These are phyloP conservation scores for Proisotoma minuta DNA, from an alignment of 2,888 invertebrate genomes.

Conservation along the genomic window DNA sequence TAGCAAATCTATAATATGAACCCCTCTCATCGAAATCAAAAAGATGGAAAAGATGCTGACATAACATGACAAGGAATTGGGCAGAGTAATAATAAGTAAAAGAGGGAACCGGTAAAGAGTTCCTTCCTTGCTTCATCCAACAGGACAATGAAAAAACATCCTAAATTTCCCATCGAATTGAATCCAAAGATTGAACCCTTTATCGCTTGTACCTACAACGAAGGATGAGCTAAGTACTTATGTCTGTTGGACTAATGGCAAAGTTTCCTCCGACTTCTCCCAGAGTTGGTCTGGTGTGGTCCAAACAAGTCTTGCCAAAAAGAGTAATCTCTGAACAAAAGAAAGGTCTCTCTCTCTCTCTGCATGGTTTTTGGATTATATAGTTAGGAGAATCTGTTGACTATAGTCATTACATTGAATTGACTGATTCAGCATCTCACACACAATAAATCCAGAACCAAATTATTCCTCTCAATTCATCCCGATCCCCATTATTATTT, in stretches of 20 bases:
- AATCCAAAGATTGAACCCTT: constrained; percentile 1
- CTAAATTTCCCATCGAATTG: background rate
- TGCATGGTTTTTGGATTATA: background rate
- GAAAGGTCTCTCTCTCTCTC: background rate
- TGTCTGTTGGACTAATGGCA: constrained; percentile 7
- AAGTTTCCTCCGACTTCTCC: background rate
- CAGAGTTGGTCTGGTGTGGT: background rate
- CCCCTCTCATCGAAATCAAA: constrained; percentile 27
- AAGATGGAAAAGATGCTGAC: constrained; percentile 42
- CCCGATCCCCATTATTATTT: too few species aligned
- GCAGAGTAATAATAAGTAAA: background rate
- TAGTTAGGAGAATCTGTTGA: constrained; percentile 16
- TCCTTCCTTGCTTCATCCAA: constrained; percentile 1
- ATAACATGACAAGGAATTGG: constrained; percentile 24
- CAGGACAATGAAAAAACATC: background rate
- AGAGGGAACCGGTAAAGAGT: constrained; percentile 4
- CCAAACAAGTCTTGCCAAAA: background rate
- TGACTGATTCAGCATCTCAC: constrained; percentile 46
- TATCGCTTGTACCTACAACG: background rate
- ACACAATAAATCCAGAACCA: constrained; percentile 47
- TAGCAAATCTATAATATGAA: constrained; percentile 6
- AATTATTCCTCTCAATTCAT: constrained; percentile 38
- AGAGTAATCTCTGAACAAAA: constrained; percentile 1
- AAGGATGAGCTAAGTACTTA: background rate
- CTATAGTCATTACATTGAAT: constrained; percentile 4